phyloP scores from a whole-genome alignment of 2,797 vertebrate species.

The Heterohyrax brucei region DNA sequence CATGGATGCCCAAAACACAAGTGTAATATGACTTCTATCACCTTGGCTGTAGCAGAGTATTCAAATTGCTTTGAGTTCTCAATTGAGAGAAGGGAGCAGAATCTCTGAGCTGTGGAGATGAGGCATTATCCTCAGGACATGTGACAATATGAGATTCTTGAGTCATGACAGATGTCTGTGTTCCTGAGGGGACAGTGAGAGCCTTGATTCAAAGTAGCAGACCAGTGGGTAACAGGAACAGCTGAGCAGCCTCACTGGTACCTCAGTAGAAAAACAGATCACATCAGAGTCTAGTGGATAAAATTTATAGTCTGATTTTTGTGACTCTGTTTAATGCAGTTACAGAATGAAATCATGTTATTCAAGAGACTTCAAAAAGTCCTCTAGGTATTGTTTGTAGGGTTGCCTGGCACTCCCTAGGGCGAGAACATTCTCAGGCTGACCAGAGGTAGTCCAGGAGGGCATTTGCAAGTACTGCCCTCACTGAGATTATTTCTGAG shows the following conservation, averaged over 20 bases:
- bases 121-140: not conserved
- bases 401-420: not conserved
- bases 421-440: not conserved
- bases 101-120: not conserved
- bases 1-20: not conserved
- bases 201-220: not conserved
- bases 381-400: rapidly evolving
- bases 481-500: not conserved
- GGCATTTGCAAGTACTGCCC: not conserved
- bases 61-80: not conserved
- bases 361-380: not conserved
- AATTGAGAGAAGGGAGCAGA: not conserved
- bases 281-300: not conserved
- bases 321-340: not conserved
- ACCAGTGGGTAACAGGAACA: not conserved
- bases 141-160: not conserved
- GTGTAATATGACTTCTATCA: not conserved
- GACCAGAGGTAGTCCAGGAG: not conserved
- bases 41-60: not conserved
- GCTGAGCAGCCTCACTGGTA: not conserved
- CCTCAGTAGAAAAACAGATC: not conserved
- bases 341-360: not conserved
- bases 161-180: not conserved
- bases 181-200: not conserved
- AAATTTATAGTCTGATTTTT: not conserved